Evolutionary conservation across 2,113 vertebrate genomes (phyloP).

Genomic region (Mormyrus iriodes): DNA sequence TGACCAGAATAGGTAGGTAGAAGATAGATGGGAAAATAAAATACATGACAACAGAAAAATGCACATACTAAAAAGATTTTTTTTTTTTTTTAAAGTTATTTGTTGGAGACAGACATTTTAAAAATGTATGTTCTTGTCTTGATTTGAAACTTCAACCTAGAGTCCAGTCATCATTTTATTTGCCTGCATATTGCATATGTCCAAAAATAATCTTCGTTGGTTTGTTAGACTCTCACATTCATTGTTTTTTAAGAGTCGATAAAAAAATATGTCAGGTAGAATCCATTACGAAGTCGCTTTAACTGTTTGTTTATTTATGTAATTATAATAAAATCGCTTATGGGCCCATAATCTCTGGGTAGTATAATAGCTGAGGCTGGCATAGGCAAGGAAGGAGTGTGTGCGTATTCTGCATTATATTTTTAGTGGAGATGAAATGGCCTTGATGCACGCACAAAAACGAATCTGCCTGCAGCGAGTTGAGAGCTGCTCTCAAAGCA

Average conservation of each 20-base stretch:
- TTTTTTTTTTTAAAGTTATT: no score
- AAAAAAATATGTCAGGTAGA: neutral
- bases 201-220: neutral
- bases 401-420: neutral
- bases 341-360: neutral
- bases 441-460: neutral
- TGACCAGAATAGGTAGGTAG: neutral
- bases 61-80: neutral
- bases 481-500: slow-evolving; percentile 34
- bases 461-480: slow-evolving; percentile 12
- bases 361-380: neutral
- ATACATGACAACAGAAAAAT: neutral
- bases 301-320: neutral
- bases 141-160: neutral
- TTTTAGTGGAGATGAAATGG: neutral
- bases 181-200: neutral
- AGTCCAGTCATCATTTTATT: neutral
- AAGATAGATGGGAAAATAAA: neutral
- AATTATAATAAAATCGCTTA: neutral
- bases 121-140: neutral
- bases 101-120: neutral
- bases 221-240: no score
- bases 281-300: neutral
- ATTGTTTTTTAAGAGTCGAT: neutral
- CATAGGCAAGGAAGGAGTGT: neutral